Base-by-base conservation (phyloP, 2,888 invertebrate species). In the Drosophila meridionalis region DNA sequence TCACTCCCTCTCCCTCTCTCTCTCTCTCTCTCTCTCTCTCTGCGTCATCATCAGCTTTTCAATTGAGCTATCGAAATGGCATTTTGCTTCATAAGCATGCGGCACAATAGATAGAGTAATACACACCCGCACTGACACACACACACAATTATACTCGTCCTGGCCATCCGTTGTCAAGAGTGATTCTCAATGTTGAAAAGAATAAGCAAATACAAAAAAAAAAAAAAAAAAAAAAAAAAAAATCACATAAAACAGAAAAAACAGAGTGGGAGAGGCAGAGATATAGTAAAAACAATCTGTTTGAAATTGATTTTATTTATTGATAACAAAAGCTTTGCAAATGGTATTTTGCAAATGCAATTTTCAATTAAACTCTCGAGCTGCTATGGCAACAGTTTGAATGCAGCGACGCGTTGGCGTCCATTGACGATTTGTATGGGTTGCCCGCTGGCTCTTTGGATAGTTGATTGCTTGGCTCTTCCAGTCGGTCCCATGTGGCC, bases 231-330 rank as follows among this genome's bases (percentile, higher is more conserved):
- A 52, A 43, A 8, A 53, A 52, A 14, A 55, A 32, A 45, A 40
- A 38, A 4, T 4, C 20, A 20, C 20, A 20, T 36, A 40, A 73
- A 53, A 4, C 36, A 34, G 9, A 50, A 48, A 26, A 57, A 36
- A 48, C 4, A 48, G 56, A 73, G 7, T 26, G 36, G 4, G n/a
- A 12, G 26, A 53, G 36, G 47, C 40, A 40, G 4, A 36, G 28
- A 38, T 47, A 47, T 8, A 52, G 57, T 14, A 52, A 32, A 58
- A 20, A 56, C 60, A 78, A 66, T 66, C 68, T 61, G 56, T 72
- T 78, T 80, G 50, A 76, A 87, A 86, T 89, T 84, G 85, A 89
- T 86, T 86, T 84, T 84, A 84, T 87, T 89, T 89, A 85, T 89
- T 78, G 85, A 78, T 78, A 71, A 85, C 72, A 76, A 84, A 74